Percentiles rank a stretch among this genome's conserved stretches.
Evolutionary conservation across 2,888 invertebrate genomes (phyloP).

Genomic region (Eupithecia subfuscata): DNA sequence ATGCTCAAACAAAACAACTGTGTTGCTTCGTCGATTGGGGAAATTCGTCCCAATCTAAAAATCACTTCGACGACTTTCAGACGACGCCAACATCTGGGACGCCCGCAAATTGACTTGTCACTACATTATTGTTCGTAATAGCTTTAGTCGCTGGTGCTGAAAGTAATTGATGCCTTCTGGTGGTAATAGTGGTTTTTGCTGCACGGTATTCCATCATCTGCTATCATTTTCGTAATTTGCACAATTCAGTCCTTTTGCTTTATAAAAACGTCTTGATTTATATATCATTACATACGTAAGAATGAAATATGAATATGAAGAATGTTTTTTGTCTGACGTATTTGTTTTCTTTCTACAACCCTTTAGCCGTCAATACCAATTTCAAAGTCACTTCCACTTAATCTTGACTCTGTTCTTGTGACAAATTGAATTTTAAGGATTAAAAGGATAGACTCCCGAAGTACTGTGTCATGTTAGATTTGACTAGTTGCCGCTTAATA

Average conservation of each 20-base stretch:
- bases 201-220: slow-evolving; percentile 34
- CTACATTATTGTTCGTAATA: slow-evolving; percentile 56
- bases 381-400: slow-evolving; percentile 15
- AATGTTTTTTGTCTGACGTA: neutral
- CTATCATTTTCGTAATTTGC: slow-evolving; percentile 23
- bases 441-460: slow-evolving; percentile 29
- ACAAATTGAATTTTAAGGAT: slow-evolving; percentile 39
- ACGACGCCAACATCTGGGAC: too few relatives aligned
- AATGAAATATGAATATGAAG: too few relatives aligned
- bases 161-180: slow-evolving; percentile 39
- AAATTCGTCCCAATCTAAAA: too few relatives aligned
- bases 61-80: too few relatives aligned
- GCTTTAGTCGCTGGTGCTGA: slow-evolving; percentile 44
- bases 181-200: slow-evolving; percentile 34
- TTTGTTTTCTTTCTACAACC: neutral
- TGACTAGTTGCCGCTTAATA: slow-evolving; percentile 58
- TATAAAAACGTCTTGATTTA: neutral
- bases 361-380: neutral
- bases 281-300: neutral
- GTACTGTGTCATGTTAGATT: slow-evolving; percentile 48
- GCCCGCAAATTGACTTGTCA: slow-evolving; percentile 62
- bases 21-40: too few relatives aligned
- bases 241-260: neutral
- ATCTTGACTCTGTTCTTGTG: slow-evolving; percentile 20
- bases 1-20: too few relatives aligned